Evolutionary conservation across 1,140 invertebrate genomes (phyloP).

Genomic region (Mycetomoellerius zeteki): DNA sequence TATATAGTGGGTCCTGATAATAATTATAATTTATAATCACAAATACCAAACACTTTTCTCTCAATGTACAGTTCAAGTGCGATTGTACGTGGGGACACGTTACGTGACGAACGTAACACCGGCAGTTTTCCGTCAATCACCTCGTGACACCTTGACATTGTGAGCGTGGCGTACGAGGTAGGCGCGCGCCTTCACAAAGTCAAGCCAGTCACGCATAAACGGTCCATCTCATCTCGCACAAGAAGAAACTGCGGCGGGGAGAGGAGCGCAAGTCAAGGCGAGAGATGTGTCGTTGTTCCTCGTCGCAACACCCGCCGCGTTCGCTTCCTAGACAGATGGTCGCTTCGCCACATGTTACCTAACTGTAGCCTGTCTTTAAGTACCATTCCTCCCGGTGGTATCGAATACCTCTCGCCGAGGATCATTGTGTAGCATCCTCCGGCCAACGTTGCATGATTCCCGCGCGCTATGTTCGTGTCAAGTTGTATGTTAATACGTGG

Average conservation of each 20-base stretch:
- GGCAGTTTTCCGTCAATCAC: slow-evolving; percentile 25
- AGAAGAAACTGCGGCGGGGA: not conserved
- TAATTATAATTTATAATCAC: too few species aligned
- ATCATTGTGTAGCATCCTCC: slow-evolving; percentile 55
- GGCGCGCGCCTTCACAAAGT: slow-evolving; percentile 13
- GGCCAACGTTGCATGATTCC: slow-evolving; percentile 27
- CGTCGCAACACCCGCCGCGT: slow-evolving; percentile 37
- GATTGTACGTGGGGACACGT: not conserved
- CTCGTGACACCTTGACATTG: not conserved
- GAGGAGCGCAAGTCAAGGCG: not conserved
- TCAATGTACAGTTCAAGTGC: slow-evolving; percentile 3
- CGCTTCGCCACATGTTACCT: slow-evolving; percentile 79
- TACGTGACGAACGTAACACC: slow-evolving; percentile 26
- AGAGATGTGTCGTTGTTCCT: slow-evolving; percentile 45
- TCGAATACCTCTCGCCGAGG: slow-evolving; percentile 36
- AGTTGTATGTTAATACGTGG: not conserved
- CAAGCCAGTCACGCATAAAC: slow-evolving; percentile 51
- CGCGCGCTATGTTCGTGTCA: not conserved
- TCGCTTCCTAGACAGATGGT: slow-evolving; percentile 82
- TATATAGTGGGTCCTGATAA: too few species aligned
- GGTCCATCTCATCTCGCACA: slow-evolving; percentile 22
- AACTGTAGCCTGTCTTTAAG: slow-evolving; percentile 76
- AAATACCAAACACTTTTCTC: too few species aligned
- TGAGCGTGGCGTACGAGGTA: not conserved
- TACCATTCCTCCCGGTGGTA: slow-evolving; percentile 64